A percentile compares a stretch with the other conserved stretches of the same genome.
Conservation (phyloP, 2,797 vertebrate species). For the Aphelocoma californica region DNA sequence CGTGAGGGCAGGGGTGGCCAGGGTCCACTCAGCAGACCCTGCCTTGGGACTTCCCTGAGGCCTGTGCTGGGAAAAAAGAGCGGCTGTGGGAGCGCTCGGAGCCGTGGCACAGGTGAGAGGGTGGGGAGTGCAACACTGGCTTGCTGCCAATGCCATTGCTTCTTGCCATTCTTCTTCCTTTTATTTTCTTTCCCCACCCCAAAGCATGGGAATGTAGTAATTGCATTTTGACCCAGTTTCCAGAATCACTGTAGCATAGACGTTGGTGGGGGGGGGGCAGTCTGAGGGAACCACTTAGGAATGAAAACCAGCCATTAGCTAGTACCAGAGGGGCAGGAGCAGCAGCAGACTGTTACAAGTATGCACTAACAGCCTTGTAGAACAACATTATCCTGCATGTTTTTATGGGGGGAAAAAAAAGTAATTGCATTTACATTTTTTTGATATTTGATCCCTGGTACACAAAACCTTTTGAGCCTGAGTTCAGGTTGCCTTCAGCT, state of each 20-base stretch:
- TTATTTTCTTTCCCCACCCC: neutral
- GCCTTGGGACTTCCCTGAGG: accelerated
- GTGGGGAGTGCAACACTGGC: neutral
- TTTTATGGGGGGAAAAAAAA: neutral
- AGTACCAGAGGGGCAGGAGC: neutral
- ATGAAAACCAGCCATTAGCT: neutral
- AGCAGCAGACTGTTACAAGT: neutral
- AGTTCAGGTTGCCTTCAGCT: slow-evolving; percentile 1
- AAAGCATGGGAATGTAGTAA: slow-evolving; percentile 44
- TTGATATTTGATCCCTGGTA: neutral
- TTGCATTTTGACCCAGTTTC: slow-evolving; percentile 45
- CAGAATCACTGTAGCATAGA: slow-evolving; percentile 32
- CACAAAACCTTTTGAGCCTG: neutral
- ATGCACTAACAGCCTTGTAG: neutral
- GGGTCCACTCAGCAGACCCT: neutral
- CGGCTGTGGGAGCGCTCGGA: neutral
- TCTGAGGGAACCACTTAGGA: neutral
- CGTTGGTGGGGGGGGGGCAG: neutral
- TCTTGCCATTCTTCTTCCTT: slow-evolving; percentile 25
- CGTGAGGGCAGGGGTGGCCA: neutral
- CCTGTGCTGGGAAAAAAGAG: neutral
- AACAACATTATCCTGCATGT: neutral
- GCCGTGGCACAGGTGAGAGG: neutral
- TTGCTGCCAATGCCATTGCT: neutral
- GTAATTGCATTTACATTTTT: neutral